phyloP scores from a whole-genome alignment of 2,797 vertebrate species.

The Lepilemur ruficaudatus region DNA sequence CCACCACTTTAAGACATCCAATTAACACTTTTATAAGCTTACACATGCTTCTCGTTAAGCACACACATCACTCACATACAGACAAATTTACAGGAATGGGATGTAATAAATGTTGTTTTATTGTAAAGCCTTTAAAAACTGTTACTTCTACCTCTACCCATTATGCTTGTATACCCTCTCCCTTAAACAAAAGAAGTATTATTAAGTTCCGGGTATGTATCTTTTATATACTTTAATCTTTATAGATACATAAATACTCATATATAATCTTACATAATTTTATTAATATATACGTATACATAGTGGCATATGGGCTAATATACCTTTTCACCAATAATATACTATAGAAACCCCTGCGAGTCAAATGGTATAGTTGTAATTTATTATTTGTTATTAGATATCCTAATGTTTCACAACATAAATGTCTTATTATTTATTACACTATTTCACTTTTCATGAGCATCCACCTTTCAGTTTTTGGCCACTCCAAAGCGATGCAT shows the following conservation, averaged over 20 bases:
- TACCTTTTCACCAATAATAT: background rate
- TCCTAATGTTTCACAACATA: background rate
- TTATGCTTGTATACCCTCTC: background rate
- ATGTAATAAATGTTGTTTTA: background rate
- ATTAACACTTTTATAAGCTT: conserved; percentile 16
- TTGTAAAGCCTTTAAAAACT: conserved; percentile 16
- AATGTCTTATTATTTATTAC: background rate
- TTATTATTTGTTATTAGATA: conserved; percentile 24
- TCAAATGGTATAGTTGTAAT: background rate
- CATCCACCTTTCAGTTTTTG: background rate
- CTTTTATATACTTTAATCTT: conserved; percentile 4
- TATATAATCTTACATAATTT: background rate
- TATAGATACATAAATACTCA: background rate
- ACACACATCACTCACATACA: background rate
- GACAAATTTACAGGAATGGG: background rate
- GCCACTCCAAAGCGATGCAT: background rate
- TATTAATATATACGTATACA: background rate
- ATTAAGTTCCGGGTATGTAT: background rate
- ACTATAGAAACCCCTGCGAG: background rate
- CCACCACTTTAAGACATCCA: background rate
- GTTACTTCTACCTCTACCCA: background rate
- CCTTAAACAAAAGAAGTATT: background rate
- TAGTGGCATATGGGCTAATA: background rate
- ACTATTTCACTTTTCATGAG: background rate
- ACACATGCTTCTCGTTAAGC: background rate